Evolutionary conservation across 2,797 vertebrate genomes (phyloP), one percentile per base, ranked within the genome.

Genomic region (Ctenopoma kingsleyae): DNA sequence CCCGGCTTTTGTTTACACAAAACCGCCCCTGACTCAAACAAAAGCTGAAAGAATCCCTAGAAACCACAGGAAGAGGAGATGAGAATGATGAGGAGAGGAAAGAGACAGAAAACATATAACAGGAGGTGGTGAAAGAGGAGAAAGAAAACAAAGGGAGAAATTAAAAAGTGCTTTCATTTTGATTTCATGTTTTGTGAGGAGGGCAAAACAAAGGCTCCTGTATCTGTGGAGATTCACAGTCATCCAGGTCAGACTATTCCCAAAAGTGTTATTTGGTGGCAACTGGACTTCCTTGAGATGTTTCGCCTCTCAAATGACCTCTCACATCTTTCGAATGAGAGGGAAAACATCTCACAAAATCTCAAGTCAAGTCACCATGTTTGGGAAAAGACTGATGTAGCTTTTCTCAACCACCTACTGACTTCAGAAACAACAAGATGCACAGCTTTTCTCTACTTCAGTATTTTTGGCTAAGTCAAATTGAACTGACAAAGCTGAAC

Each of bases 1-100:
- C 67, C 68, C 41, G 47, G 60, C 80, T 72, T 76, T 51, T 89
- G 87, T 87, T 87, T 84, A 77, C 79, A 86, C 62, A 64, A 74
- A 84, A 75, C 27, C 59, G 60, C 68, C 74, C 54, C 64, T 13
- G 74, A 69, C 70, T 81, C 67, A 80, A 87, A 90, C 83, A 91
- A 90, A 76, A 80, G 71, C 30, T 78, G 54, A 71, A 80, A 55
- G 25, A 53, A 61, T 76, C 75, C 67, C 49, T 62, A 78, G 83
- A 87, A 91, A 76, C 70, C 43, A 7, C 23, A 61, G 57, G 40
- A 73, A 50, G 57, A 64, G 67, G 41, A 61, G 67, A 84, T 67
- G 76, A 71, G 63, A 78, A 71, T 8, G 68, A 81, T 60, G 69
- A 75, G 23, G 41, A 63, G 52, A 62, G 56, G 41, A 59, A 44